Percentiles rank a stretch among this genome's conserved stretches.
Conservation (phyloP, 2,797 vertebrate genomes). For the Buceros bicornis region DNA sequence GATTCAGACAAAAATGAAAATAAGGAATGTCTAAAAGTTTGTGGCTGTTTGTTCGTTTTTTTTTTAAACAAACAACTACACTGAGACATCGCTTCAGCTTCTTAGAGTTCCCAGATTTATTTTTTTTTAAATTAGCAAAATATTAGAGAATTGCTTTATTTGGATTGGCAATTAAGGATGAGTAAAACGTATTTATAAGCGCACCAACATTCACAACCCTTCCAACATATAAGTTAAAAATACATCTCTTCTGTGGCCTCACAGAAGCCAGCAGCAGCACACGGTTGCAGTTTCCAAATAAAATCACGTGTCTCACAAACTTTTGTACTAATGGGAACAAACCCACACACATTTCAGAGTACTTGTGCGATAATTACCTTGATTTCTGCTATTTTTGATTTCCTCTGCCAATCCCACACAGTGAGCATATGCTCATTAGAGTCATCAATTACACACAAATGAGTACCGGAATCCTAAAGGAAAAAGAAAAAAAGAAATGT, state of each 20-base stretch:
- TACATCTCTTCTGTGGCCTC: neutral
- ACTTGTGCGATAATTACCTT: slow-evolving; percentile 84
- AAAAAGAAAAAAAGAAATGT: neutral
- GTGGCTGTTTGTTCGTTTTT: neutral
- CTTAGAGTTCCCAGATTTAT: neutral
- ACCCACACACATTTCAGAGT: neutral
- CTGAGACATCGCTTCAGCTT: neutral
- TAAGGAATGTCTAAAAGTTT: neutral
- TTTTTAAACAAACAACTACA: neutral
- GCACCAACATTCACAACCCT: neutral
- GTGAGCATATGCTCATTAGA: slow-evolving; percentile 99
- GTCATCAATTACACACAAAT: slow-evolving; percentile 96
- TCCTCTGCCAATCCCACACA: slow-evolving; percentile 97
- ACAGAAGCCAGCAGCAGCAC: neutral
- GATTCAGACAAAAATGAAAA: neutral
- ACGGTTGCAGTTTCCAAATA: neutral
- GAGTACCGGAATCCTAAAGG: slow-evolving; percentile 91
- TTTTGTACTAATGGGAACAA: neutral
- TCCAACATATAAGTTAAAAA: neutral
- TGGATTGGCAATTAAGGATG: neutral
- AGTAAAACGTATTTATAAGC: neutral
- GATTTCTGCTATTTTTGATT: slow-evolving; percentile 94
- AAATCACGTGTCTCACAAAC: neutral
- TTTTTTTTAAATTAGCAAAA: neutral
- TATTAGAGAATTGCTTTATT: neutral